Evolutionary conservation across 2,113 vertebrate genomes (phyloP).

Genomic region (Heteronetta atricapilla): DNA sequence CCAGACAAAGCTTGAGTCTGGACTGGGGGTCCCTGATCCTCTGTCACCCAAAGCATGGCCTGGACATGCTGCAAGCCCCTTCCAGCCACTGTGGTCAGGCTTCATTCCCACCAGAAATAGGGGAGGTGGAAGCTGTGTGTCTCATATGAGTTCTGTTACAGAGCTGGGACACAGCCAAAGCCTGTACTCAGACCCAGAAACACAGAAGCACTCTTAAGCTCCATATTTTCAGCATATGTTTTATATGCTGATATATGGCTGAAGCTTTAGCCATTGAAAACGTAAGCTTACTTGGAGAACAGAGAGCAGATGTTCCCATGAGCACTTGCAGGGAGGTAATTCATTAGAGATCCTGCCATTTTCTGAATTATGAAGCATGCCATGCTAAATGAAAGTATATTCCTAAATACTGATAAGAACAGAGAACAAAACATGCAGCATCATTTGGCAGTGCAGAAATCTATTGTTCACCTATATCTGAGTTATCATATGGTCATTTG

Average conservation of each 20-base stretch:
- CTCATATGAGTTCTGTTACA: neutral
- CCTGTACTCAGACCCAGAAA: neutral
- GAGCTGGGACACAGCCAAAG: rapidly evolving
- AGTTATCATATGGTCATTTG: neutral
- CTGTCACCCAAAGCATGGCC: rapidly evolving
- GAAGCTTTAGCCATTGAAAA: neutral
- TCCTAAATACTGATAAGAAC: neutral
- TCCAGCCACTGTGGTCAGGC: neutral
- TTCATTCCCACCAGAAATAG: neutral
- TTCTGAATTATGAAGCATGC: neutral
- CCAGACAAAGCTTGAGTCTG: neutral
- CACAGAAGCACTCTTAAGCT: neutral
- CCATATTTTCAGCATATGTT: neutral
- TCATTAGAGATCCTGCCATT: neutral
- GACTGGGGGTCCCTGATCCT: neutral
- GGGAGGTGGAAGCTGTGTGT: neutral
- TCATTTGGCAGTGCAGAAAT: neutral
- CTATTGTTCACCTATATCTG: neutral
- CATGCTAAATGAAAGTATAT: neutral
- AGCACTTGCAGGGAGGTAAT: neutral
- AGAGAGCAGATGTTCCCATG: neutral
- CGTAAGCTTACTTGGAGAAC: neutral
- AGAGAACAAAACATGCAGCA: neutral
- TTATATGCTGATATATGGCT: neutral
- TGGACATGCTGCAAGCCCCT: neutral